Evolutionary conservation across 2,113 vertebrate genomes (phyloP).

Genomic region (Odocoileus virginianus): DNA sequence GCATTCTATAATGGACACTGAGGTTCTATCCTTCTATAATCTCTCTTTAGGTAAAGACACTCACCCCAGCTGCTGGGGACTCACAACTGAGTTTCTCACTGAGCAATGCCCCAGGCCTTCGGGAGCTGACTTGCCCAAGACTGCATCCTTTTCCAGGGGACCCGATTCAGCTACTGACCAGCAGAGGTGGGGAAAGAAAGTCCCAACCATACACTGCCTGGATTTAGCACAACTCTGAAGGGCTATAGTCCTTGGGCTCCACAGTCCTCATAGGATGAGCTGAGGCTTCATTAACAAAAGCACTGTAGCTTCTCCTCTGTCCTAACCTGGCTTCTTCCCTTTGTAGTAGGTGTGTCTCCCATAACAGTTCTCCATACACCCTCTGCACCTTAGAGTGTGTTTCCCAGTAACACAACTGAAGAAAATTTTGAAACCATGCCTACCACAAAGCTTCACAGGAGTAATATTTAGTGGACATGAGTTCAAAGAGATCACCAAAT

Average conservation of each 20-base stretch:
- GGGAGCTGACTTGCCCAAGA: neutral
- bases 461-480: neutral
- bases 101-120: neutral
- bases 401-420: neutral
- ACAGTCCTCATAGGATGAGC: neutral
- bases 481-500: neutral
- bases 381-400: neutral
- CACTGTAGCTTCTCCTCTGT: neutral
- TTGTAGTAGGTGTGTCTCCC: neutral
- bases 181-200: neutral
- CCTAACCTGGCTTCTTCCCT: neutral
- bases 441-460: neutral
- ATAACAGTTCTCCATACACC: neutral
- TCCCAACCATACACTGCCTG: rapidly evolving
- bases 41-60: neutral
- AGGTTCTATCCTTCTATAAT: neutral
- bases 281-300: neutral
- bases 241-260: neutral
- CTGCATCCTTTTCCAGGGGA: neutral
- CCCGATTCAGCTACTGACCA: too few relatives aligned
- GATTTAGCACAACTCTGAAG: neutral
- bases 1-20: neutral
- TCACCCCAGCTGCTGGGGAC: neutral
- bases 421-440: neutral
- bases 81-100: neutral